phyloP scores from a whole-genome alignment of 1,140 invertebrate genomes.

The Lepidurus arcticus region DNA sequence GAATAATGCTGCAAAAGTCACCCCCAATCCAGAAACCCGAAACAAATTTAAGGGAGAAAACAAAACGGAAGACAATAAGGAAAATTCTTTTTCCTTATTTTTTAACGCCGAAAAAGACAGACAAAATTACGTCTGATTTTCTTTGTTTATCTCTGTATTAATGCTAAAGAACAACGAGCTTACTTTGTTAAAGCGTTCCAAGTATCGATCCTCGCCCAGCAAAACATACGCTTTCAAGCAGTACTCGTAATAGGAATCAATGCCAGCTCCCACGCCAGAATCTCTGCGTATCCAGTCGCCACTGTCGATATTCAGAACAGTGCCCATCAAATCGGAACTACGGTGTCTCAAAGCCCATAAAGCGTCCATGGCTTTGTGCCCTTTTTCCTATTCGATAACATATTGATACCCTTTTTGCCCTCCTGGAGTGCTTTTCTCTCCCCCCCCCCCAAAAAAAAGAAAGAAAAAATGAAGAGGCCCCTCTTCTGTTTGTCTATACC shows the following conservation, averaged over 20 bases:
- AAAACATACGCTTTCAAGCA: conserved; percentile 81
- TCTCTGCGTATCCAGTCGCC: conserved; percentile 95
- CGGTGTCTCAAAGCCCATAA: conserved; percentile 91
- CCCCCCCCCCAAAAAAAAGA: too few relatives aligned
- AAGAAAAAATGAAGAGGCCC: too few relatives aligned
- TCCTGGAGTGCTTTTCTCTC: neutral
- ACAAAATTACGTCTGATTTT: neutral
- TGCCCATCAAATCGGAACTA: conserved; percentile 86
- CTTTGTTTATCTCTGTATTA: neutral
- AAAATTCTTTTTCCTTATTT: neutral
- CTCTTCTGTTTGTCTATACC: too few relatives aligned
- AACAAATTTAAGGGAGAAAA: neutral
- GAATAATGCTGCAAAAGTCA: conserved; percentile 68
- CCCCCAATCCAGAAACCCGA: conserved; percentile 12
- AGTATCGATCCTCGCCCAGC: conserved; percentile 76
- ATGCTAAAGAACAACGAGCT: conserved; percentile 12
- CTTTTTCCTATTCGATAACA: conserved; percentile 62
- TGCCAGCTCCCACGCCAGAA: conserved; percentile 96
- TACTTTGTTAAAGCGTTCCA: conserved; percentile 81
- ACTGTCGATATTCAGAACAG: conserved; percentile 90
- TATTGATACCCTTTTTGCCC: neutral
- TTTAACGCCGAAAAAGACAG: neutral
- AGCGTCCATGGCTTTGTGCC: conserved; percentile 92
- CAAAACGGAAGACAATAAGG: neutral
- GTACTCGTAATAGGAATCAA: conserved; percentile 98